Percentiles rank a stretch among this genome's conserved stretches.
Conservation (phyloP, 2,888 invertebrate species). For the Melieria crassipennis region DNA sequence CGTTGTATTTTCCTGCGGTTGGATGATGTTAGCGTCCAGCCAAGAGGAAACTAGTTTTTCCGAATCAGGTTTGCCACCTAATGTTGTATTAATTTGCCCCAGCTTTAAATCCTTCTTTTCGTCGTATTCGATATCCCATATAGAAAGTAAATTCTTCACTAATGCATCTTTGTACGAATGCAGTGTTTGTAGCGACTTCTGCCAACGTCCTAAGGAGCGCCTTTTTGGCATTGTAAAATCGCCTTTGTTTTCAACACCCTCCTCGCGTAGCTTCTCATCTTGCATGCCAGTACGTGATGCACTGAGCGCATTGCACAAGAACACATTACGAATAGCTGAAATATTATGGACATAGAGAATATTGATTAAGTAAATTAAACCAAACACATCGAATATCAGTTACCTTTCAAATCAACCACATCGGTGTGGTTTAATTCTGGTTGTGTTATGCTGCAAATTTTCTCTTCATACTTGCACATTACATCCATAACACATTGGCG, state of each 20-base stretch:
- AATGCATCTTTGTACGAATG: slow-evolving; percentile 52
- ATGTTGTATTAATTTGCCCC: neutral
- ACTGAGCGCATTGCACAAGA: slow-evolving; percentile 46
- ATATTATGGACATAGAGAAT: neutral
- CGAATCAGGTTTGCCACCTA: slow-evolving; percentile 32
- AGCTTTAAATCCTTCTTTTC: slow-evolving; percentile 23
- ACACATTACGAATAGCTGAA: slow-evolving; percentile 48
- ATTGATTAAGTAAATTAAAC: neutral
- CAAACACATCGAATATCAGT: slow-evolving; percentile 4
- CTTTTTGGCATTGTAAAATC: slow-evolving; percentile 10
- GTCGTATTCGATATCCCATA: slow-evolving; percentile 52
- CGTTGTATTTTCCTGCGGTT: neutral
- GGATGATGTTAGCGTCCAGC: slow-evolving; percentile 30
- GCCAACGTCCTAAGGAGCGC: slow-evolving; percentile 49
- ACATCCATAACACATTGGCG: slow-evolving; percentile 34
- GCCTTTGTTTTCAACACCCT: slow-evolving; percentile 13
- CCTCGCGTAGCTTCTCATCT: slow-evolving; percentile 22
- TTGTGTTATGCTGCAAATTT: slow-evolving; percentile 41
- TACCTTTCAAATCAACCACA: slow-evolving; percentile 46
- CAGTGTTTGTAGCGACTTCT: slow-evolving; percentile 46
- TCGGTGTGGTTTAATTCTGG: slow-evolving; percentile 46
- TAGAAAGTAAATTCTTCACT: slow-evolving; percentile 46
- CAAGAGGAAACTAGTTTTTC: slow-evolving; percentile 36
- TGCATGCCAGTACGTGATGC: slow-evolving; percentile 1
- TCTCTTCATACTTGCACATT: slow-evolving; percentile 46